These are phyloP conservation scores for Caenorhabditis sinica DNA, from an alignment of 2,888 invertebrate genomes.

Conservation along the genomic window DNA sequence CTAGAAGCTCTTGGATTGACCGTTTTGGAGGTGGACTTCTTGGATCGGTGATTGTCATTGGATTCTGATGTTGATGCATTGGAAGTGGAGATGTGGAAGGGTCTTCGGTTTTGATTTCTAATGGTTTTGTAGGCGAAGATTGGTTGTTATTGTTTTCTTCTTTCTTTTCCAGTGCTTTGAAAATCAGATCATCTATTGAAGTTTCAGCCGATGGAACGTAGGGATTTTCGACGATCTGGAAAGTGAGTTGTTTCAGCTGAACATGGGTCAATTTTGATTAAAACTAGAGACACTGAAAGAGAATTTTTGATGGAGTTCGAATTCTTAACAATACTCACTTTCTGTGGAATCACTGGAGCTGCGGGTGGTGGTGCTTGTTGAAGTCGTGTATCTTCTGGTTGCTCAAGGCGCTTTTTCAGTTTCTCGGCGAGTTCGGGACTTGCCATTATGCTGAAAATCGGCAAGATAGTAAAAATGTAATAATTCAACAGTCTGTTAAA, in stretches of 20 bases:
- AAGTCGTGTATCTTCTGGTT: neutral
- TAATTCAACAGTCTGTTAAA: conserved; percentile 1
- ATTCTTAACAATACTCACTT: conserved; percentile 27
- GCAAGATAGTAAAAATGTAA: neutral
- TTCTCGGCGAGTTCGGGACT: conserved; percentile 71
- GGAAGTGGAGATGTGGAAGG: conserved; percentile 18
- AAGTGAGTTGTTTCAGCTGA: neutral
- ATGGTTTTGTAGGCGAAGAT: conserved; percentile 4
- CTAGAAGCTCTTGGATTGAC: conserved; percentile 67
- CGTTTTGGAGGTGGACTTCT: conserved; percentile 67
- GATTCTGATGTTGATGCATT: conserved; percentile 42
- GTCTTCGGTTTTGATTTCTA: conserved; percentile 28
- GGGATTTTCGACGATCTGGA: conserved; percentile 70
- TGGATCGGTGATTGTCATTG: conserved; percentile 41
- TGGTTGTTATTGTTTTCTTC: conserved; percentile 71
- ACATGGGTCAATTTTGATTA: no score
- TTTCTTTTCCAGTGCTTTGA: conserved; percentile 68
- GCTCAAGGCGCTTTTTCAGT: conserved; percentile 61
- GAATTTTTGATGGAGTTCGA: neutral
- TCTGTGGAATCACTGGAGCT: conserved; percentile 66
- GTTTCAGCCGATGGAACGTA: conserved; percentile 63
- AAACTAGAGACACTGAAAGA: neutral
- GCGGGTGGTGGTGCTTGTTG: conserved; percentile 56
- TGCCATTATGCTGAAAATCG: conserved; percentile 46
- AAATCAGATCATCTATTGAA: conserved; percentile 75